Conservation (phyloP, 1,140 invertebrate species). For the Sipha flava region DNA sequence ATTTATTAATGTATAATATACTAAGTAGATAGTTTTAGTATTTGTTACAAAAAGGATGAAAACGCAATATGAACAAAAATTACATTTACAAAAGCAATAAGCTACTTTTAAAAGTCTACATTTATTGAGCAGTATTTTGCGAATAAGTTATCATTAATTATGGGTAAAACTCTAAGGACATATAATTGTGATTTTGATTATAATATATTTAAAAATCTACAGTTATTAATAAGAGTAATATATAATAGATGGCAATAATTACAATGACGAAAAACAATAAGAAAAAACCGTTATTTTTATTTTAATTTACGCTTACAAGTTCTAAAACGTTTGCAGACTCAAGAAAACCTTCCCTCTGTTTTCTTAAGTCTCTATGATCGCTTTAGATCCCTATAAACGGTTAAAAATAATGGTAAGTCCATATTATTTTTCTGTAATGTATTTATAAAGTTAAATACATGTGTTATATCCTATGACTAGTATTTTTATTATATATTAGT, state of each 20-base stretch:
- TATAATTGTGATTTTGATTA: background rate
- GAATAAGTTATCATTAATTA: background rate
- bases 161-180: background rate
- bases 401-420: constrained; percentile 18
- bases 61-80: background rate
- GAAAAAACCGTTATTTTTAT: constrained; percentile 23
- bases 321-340: background rate
- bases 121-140: background rate
- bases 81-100: background rate
- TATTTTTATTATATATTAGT: background rate
- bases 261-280: background rate
- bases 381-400: background rate
- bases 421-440: background rate
- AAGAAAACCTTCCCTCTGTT: constrained; percentile 30
- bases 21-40: background rate
- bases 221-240: background rate
- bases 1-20: too few relatives aligned
- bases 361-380: background rate
- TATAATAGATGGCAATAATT: background rate
- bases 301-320: background rate
- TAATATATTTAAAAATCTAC: background rate
- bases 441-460: background rate
- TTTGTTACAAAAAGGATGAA: background rate
- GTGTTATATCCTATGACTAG: background rate
- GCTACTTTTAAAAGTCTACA: background rate